phyloP scores from a whole-genome alignment of 2,888 invertebrate genomes.

The Epistrophe eligans region DNA sequence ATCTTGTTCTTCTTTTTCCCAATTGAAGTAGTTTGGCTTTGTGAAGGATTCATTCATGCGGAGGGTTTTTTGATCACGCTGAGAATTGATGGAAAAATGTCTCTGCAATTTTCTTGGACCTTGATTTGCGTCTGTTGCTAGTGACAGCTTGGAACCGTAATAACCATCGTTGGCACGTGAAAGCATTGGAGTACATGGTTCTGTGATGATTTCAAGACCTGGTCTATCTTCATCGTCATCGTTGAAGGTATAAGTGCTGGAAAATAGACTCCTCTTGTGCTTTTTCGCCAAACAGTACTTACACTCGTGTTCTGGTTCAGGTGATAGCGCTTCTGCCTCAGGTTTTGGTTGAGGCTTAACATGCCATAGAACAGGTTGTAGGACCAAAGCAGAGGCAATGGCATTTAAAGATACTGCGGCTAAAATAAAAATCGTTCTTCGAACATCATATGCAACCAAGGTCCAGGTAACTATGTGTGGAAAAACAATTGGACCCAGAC shows the following conservation, averaged over 20 bases:
- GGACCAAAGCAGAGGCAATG: conserved; percentile 87
- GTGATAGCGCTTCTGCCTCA: conserved; percentile 32
- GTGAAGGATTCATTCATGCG: conserved; percentile 57
- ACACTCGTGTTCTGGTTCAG: conserved; percentile 80
- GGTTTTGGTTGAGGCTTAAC: conserved; percentile 84
- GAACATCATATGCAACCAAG: conserved; percentile 86
- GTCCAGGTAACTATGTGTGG: conserved; percentile 88
- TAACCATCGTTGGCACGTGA: conserved; percentile 83
- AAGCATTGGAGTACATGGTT: conserved; percentile 89
- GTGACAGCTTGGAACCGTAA: conserved; percentile 81
- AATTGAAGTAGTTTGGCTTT: conserved; percentile 85
- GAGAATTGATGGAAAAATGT: conserved; percentile 57
- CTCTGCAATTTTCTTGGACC: conserved; percentile 63
- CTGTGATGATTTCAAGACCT: conserved; percentile 87
- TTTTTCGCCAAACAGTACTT: conserved; percentile 80
- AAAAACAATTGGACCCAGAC: conserved; percentile 89
- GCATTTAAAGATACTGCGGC: conserved; percentile 88
- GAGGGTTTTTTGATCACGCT: conserved; percentile 6
- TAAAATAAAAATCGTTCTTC: conserved; percentile 88
- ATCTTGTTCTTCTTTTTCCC: conserved; percentile 85
- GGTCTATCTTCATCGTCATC: conserved; percentile 87
- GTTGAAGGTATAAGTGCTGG: conserved; percentile 82
- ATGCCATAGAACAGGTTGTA: conserved; percentile 91
- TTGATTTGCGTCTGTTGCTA: conserved; percentile 78
- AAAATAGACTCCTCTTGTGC: conserved; percentile 81